A percentile compares a stretch with the other conserved stretches of the same genome.
Evolutionary conservation across 2,888 invertebrate genomes (phyloP).

Genomic region (Standfussiana lucernea): DNA sequence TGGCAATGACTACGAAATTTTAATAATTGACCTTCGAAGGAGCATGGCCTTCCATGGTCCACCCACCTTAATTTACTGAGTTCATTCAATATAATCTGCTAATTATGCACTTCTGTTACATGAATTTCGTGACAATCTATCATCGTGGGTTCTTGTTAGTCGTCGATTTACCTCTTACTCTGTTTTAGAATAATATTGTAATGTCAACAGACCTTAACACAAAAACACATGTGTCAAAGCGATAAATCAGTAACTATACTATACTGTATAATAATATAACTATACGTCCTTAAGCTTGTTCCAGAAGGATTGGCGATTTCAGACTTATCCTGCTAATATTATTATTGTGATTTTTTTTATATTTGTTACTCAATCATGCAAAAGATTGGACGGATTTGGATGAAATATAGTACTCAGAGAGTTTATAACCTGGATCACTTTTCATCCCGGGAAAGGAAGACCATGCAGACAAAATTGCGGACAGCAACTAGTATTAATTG

Average conservation of each 20-base stretch:
- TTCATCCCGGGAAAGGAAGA: not conserved
- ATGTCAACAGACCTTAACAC: not conserved
- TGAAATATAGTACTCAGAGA: not conserved
- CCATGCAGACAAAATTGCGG: not conserved
- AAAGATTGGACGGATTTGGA: not conserved
- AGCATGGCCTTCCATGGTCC: no score
- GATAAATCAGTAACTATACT: no score
- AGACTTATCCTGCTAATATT: no score
- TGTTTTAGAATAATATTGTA: conserved; percentile 10
- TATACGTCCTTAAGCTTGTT: no score
- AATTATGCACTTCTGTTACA: conserved; percentile 47
- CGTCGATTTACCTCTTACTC: conserved; percentile 16
- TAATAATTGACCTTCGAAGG: no score
- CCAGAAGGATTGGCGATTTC: no score
- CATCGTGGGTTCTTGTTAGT: conserved; percentile 28
- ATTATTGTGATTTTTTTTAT: no score
- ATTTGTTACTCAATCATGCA: not conserved
- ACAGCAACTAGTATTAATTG: not conserved
- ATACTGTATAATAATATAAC: no score
- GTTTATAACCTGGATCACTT: not conserved
- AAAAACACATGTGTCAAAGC: not conserved
- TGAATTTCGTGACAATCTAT: conserved; percentile 60
- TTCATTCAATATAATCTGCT: conserved; percentile 33
- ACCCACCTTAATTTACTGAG: conserved; percentile 58
- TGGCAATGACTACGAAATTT: no score